phyloP scores from a whole-genome alignment of 2,888 invertebrate genomes.

The Drosophila mimica region DNA sequence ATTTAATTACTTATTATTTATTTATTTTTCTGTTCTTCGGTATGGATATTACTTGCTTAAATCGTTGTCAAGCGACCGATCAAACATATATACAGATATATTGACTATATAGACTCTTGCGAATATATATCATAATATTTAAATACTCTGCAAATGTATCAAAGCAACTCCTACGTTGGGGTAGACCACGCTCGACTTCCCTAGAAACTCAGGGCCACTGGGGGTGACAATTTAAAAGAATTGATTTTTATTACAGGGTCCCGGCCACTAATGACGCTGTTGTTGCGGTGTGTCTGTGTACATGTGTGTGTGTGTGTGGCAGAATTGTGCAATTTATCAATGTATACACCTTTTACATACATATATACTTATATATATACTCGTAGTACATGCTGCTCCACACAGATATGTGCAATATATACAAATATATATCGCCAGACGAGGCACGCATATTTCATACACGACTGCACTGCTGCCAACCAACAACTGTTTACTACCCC shows the following conservation, averaged over 20 bases:
- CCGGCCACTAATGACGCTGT: slow-evolving; percentile 66
- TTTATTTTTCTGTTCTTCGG: neutral
- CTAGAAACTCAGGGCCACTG: slow-evolving; percentile 27
- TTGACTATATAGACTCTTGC: neutral
- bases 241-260: slow-evolving; percentile 66
- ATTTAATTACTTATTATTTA: too few relatives aligned
- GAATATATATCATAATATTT: neutral
- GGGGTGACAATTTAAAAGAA: slow-evolving; percentile 69
- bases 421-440: slow-evolving; percentile 19
- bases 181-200: slow-evolving; percentile 6
- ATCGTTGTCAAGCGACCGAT: too few relatives aligned
- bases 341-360: slow-evolving; percentile 25
- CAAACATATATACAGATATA: neutral
- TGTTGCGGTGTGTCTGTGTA: slow-evolving; percentile 41
- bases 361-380: slow-evolving; percentile 1
- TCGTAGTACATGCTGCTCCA: slow-evolving; percentile 23
- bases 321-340: slow-evolving; percentile 60
- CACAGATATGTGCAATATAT: slow-evolving; percentile 52
- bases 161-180: slow-evolving; percentile 20
- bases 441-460: slow-evolving; percentile 68
- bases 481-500: slow-evolving; percentile 11
- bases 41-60: neutral
- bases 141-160: neutral
- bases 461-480: slow-evolving; percentile 29
- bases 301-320: neutral